Evolutionary conservation across 64 coral and sea anemone genomes (phyloP), one percentile per base, ranked within the genome.

Genomic region (Actinia tenebrosa): DNA sequence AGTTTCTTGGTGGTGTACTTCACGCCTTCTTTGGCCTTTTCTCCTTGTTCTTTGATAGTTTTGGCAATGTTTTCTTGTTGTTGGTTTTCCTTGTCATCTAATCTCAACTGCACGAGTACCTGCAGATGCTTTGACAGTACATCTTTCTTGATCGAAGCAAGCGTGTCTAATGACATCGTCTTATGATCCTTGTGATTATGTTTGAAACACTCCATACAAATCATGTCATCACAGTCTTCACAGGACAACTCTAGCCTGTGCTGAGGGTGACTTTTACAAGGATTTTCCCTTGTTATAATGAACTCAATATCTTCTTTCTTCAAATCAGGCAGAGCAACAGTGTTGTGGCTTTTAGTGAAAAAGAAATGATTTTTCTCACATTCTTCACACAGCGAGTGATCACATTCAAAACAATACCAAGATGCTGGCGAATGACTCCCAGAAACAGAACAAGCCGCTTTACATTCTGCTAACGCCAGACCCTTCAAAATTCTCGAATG

Each of bases 1-100:
- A 86, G 16, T 4, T 71, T 16, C 17, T 50, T 64, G 44, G 84
- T 20, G 18, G 27, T 44, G 25, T 86, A 5, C 42, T 60, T 64
- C 4, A 86, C 84, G 5, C 16, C 30, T 10, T 68, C 16, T 86
- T 64, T 86, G 22, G 84, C 84, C 26, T 44, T 71, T 71, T 23
- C 19, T 3, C 60, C 44, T 18, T 68, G 20, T 5, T 22, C 9
- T 86, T 68, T 44, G 15, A 86, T 13, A 13, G 30, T n/a, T 0
- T n/a, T 19, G 20, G 60, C n/a, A 20, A 64, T 71, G 15, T 86
- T 22, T 68, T 86, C 71, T 77, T 77, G 71, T 77, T 77, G 71
- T 44, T 77, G n/a, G 11, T 44, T 77, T 77, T 77, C 71, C 71
- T 77, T 44, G 27, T 43, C 71, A 44, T 44, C 42, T 30, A n/a